Evolutionary conservation across 2,797 vertebrate species (phyloP).

Genomic region (Arnoldichthys spilopterus): DNA sequence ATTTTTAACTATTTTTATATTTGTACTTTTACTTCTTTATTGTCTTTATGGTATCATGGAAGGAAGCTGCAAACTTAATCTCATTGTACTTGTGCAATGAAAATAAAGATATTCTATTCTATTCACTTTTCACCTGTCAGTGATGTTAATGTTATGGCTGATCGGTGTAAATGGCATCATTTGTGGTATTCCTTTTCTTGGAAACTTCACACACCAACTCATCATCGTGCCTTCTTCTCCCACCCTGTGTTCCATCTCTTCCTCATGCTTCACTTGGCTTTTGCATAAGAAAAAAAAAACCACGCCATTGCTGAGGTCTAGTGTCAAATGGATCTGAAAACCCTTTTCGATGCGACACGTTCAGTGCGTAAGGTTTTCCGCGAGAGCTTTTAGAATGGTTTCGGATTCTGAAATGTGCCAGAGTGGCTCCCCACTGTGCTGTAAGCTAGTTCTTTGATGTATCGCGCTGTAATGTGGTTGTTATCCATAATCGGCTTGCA

Average conservation of each 20-base stretch:
- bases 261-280: conserved; percentile 37
- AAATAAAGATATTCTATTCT: no score
- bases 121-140: no score
- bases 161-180: not conserved
- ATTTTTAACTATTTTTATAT: no score
- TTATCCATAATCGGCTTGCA: conserved; percentile 98
- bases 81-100: no score
- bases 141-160: no score
- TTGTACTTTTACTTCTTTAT: no score
- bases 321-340: conserved; percentile 90
- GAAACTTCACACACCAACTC: conserved; percentile 39
- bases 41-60: no score
- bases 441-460: conserved; percentile 92
- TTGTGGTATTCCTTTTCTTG: conserved; percentile 5
- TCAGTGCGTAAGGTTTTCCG: conserved; percentile 94
- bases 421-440: conserved; percentile 94
- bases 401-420: conserved; percentile 93
- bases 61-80: no score
- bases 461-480: conserved; percentile 93
- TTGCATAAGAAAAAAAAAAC: conserved; percentile 59
- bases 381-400: conserved; percentile 88
- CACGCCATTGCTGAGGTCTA: conserved; percentile 76
- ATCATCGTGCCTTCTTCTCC: not conserved
- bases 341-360: conserved; percentile 94
- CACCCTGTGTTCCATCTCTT: conserved; percentile 45